phyloP scores from a whole-genome alignment of 2,888 invertebrate genomes.

The Cephus runcator region DNA sequence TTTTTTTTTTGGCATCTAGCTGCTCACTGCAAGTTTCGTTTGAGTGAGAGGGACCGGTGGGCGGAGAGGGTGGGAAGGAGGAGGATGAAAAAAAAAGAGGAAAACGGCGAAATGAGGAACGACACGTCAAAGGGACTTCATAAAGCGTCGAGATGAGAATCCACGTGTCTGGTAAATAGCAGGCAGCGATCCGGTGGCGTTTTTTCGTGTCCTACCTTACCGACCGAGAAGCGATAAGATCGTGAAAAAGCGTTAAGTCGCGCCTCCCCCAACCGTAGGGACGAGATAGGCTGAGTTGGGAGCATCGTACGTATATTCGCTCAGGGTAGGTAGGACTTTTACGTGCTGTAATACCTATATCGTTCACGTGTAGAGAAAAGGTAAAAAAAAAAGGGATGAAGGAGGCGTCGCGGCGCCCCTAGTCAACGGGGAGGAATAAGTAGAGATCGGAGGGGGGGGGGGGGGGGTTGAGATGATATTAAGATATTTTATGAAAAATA shows the following conservation, averaged over 20 bases:
- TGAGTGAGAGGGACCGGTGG: not conserved
- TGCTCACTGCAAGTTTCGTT: not conserved
- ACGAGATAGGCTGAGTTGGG: not conserved
- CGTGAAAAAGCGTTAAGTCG: not conserved
- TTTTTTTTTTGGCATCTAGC: not conserved
- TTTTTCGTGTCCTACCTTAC: not conserved
- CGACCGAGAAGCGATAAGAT: not conserved
- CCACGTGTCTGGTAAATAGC: not conserved
- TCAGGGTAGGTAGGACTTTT: not conserved
- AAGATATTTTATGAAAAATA: slow-evolving; percentile 24
- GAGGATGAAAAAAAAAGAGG: not conserved
- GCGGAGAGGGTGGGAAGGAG: not conserved
- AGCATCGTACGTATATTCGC: not conserved
- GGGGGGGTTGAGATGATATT: not conserved
- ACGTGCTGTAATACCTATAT: not conserved
- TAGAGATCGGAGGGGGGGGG: not conserved
- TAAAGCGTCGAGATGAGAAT: slow-evolving; percentile 1
- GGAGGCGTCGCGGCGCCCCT: not conserved
- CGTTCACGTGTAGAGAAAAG: not conserved
- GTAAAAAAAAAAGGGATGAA: not conserved
- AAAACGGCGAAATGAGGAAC: not conserved
- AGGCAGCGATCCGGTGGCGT: not conserved
- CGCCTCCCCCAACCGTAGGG: not conserved
- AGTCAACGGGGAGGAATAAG: not conserved
- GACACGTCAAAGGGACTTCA: slow-evolving; percentile 2